These are phyloP conservation scores for Zeuzera pyrina DNA, from an alignment of 2,888 invertebrate species.

Conservation along the genomic window DNA sequence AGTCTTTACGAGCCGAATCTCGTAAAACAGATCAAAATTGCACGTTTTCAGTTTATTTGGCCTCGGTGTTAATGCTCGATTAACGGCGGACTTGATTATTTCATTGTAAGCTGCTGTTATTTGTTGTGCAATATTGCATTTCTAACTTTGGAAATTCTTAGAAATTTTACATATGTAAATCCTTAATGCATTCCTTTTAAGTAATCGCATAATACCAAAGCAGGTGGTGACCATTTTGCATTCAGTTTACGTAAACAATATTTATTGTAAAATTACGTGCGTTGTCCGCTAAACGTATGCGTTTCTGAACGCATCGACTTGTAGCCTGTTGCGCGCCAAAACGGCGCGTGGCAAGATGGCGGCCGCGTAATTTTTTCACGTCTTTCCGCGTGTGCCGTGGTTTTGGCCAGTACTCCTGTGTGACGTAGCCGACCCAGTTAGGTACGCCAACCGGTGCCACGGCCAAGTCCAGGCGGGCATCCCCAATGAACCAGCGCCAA, in stretches of 20 bases:
- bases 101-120: no score
- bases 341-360: slow-evolving; percentile 58
- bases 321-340: slow-evolving; percentile 39
- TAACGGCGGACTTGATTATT: no score
- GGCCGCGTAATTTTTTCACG: slow-evolving; percentile 40
- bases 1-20: no score
- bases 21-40: no score
- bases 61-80: no score
- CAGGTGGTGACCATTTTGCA: slow-evolving; percentile 37
- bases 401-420: slow-evolving; percentile 65
- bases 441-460: slow-evolving; percentile 66
- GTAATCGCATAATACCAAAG: slow-evolving; percentile 58
- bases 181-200: slow-evolving; percentile 44
- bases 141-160: slow-evolving; percentile 22
- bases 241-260: slow-evolving; percentile 55
- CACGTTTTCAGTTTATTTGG: no score
- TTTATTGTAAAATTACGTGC: slow-evolving; percentile 68
- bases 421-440: slow-evolving; percentile 69
- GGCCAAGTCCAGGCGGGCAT: slow-evolving; percentile 69
- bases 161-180: slow-evolving; percentile 41
- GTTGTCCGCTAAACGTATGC: slow-evolving; percentile 38
- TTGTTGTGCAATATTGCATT: no score
- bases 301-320: slow-evolving; percentile 13
- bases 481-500: slow-evolving; percentile 70
- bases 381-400: slow-evolving; percentile 63